These are phyloP conservation scores for Heterocephalus glaber DNA, from an alignment of 2,113 vertebrate genomes.

Conservation along the genomic window DNA sequence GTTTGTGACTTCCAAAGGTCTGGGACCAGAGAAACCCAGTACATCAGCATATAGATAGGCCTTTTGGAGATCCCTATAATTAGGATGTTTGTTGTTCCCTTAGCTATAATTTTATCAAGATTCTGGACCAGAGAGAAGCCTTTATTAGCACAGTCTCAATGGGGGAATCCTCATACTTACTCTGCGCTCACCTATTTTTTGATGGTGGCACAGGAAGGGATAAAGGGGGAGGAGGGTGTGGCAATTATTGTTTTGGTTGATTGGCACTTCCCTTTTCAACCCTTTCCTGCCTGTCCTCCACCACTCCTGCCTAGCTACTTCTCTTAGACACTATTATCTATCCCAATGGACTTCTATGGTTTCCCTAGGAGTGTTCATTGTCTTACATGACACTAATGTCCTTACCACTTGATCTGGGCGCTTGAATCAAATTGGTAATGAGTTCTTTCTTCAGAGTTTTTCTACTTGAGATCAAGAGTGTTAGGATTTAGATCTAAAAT, in stretches of 20 bases:
- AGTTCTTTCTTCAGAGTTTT: neutral
- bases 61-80: neutral
- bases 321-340: neutral
- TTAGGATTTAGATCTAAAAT: neutral
- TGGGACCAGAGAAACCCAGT: neutral
- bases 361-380: neutral
- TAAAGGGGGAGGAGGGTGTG: neutral
- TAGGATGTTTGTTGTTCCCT: neutral
- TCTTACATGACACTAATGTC: neutral
- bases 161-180: neutral
- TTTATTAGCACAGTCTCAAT: neutral
- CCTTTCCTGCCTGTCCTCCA: neutral
- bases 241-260: conserved; percentile 24
- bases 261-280: neutral
- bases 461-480: conserved; percentile 17
- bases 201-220: neutral
- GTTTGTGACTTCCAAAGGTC: neutral
- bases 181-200: neutral
- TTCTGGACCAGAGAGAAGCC: neutral
- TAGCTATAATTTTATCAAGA: neutral
- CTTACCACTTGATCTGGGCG: neutral
- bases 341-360: neutral
- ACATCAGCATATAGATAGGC: neutral
- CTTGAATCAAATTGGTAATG: neutral
- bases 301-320: neutral